Conservation (phyloP, 2,113 vertebrate genomes). For the Rhodinocichla rosea region DNA sequence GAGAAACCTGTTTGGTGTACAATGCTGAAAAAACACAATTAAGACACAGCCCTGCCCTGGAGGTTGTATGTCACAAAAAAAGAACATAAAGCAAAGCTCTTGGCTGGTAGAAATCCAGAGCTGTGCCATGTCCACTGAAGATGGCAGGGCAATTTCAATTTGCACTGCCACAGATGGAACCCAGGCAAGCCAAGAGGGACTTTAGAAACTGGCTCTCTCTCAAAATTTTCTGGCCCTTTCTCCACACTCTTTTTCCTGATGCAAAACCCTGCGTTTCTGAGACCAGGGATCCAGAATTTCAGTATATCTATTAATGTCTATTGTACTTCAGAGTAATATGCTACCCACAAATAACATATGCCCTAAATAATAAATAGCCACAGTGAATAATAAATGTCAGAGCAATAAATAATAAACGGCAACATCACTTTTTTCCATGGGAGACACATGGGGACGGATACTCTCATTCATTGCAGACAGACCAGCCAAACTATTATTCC, state of each 20-base stretch:
- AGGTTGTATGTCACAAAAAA: neutral
- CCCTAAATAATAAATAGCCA: slow-evolving; percentile 35
- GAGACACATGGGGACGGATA: neutral
- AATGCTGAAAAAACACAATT: neutral
- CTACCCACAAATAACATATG: neutral
- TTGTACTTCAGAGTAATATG: neutral
- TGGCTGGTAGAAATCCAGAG: neutral
- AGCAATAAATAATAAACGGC: slow-evolving; percentile 26
- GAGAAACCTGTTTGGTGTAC: neutral
- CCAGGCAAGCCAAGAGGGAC: neutral
- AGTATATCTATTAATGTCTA: neutral
- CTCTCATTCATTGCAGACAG: neutral
- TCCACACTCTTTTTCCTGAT: neutral
- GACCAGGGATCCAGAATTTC: neutral
- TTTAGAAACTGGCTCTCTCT: neutral
- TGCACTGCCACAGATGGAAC: neutral
- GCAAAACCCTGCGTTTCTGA: neutral
- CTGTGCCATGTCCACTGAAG: neutral
- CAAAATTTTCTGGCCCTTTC: neutral
- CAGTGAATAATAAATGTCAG: slow-evolving; percentile 25
- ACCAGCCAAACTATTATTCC: neutral
- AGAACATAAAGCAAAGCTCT: neutral
- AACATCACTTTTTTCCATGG: neutral
- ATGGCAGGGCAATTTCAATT: neutral
- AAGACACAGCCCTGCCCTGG: neutral